phyloP scores from a whole-genome alignment of 2,888 invertebrate genomes.

The Corythucha ciliata region DNA sequence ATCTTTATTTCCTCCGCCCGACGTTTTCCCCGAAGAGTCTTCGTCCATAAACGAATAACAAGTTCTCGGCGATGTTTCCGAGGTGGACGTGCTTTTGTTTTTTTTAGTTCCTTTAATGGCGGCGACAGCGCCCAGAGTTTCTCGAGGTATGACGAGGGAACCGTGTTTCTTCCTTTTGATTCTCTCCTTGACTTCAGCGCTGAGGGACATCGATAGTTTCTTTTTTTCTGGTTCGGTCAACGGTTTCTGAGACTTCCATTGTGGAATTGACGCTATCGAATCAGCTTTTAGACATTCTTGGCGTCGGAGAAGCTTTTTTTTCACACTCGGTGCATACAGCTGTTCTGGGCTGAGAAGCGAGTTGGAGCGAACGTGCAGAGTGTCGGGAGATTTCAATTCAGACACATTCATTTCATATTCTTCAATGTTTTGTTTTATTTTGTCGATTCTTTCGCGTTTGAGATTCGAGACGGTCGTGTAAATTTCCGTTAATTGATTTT shows the following conservation, averaged over 20 bases:
- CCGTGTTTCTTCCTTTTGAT: slow-evolving; percentile 43
- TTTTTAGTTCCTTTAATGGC: slow-evolving; percentile 45
- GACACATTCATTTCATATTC: slow-evolving; percentile 55
- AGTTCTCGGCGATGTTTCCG: slow-evolving; percentile 44
- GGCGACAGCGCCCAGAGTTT: slow-evolving; percentile 53
- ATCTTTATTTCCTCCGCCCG: slow-evolving; percentile 40
- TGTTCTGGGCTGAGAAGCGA: slow-evolving; percentile 41
- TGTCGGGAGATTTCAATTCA: slow-evolving; percentile 35
- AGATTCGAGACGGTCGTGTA: slow-evolving; percentile 51
- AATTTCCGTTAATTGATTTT: slow-evolving; percentile 70
- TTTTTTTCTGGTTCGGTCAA: slow-evolving; percentile 62
- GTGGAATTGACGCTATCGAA: slow-evolving; percentile 48
- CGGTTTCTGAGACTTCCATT: slow-evolving; percentile 32
- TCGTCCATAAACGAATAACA: slow-evolving; percentile 44
- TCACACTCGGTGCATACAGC: slow-evolving; percentile 37
- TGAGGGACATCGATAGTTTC: slow-evolving; percentile 59
- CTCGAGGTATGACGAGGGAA: slow-evolving; percentile 40
- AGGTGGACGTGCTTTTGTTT: slow-evolving; percentile 34
- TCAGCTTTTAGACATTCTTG: slow-evolving; percentile 47
- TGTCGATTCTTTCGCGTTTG: slow-evolving; percentile 36
- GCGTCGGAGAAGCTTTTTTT: slow-evolving; percentile 41
- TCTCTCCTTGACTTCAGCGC: slow-evolving; percentile 61
- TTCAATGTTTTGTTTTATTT: slow-evolving; percentile 38
- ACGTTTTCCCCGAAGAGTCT: slow-evolving; percentile 35
- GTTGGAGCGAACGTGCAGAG: slow-evolving; percentile 44